These are phyloP conservation scores for Egretta garzetta DNA, from an alignment of 2,113 vertebrate genomes.

Conservation along the genomic window DNA sequence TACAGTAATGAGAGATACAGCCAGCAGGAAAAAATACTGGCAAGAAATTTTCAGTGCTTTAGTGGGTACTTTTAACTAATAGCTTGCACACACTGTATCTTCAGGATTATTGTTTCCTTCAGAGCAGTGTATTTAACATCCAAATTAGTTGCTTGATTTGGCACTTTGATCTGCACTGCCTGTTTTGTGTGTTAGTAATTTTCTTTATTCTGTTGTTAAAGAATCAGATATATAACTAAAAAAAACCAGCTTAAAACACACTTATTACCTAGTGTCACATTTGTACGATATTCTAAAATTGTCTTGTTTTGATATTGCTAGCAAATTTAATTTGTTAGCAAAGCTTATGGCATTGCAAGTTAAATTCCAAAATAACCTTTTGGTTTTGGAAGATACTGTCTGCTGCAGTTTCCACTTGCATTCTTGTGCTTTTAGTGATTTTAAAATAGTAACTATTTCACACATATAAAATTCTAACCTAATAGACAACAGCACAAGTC, in stretches of 20 bases:
- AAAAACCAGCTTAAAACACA: neutral
- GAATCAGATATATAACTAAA: neutral
- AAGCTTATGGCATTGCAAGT: neutral
- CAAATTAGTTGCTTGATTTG: neutral
- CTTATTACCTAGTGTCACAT: neutral
- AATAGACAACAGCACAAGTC: neutral
- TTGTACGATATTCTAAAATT: neutral
- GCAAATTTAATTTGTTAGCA: neutral
- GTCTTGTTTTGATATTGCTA: neutral
- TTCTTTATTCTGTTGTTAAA: neutral
- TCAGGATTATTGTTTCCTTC: neutral
- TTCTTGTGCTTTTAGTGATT: neutral
- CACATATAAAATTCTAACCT: neutral
- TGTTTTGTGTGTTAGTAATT: neutral
- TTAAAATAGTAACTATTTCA: neutral
- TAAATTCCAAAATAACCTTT: neutral
- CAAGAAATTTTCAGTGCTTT: neutral
- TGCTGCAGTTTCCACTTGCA: neutral
- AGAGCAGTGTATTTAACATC: neutral
- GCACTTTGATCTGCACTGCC: neutral
- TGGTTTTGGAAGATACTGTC: neutral
- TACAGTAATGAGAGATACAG: neutral
- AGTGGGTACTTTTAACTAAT: neutral
- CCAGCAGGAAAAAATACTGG: neutral
- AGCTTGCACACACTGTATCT: neutral